phyloP scores from a whole-genome alignment of 2,888 invertebrate genomes.

The Nemotelus nigrinus region DNA sequence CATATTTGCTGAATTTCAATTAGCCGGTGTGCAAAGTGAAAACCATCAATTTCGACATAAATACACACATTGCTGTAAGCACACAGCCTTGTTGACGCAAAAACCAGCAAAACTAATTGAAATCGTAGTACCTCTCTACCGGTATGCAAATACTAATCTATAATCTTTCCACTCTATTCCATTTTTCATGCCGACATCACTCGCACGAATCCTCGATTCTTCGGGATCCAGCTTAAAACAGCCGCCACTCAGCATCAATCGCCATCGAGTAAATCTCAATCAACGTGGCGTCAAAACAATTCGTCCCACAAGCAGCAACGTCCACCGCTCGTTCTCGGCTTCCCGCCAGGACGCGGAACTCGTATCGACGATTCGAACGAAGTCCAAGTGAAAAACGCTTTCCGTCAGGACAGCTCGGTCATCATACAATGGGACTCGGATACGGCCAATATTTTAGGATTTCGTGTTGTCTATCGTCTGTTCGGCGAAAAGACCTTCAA shows the following conservation, averaged over 20 bases:
- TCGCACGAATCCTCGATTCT: too few relatives aligned
- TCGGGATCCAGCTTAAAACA: conserved; percentile 18
- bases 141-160: conserved; percentile 7
- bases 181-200: not conserved
- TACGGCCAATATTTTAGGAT: conserved; percentile 86
- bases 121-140: not conserved
- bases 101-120: not conserved
- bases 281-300: conserved; percentile 60
- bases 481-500: conserved; percentile 92
- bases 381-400: conserved; percentile 86
- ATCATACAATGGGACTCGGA: conserved; percentile 93
- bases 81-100: not conserved
- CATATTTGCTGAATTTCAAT: conserved; percentile 10
- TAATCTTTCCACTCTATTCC: conserved; percentile 2
- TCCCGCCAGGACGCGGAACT: conserved; percentile 72
- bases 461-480: conserved; percentile 86
- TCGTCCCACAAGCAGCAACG: conserved; percentile 67
- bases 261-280: conserved; percentile 63
- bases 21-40: not conserved
- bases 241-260: conserved; percentile 44
- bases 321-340: conserved; percentile 78
- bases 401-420: conserved; percentile 83
- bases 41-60: not conserved
- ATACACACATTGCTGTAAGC: too few relatives aligned
- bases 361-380: conserved; percentile 77